Evolutionary conservation across 30 jellyfish, hydroid and myxozoan species (phyloP).

Genomic region (Aurelia aurita): DNA sequence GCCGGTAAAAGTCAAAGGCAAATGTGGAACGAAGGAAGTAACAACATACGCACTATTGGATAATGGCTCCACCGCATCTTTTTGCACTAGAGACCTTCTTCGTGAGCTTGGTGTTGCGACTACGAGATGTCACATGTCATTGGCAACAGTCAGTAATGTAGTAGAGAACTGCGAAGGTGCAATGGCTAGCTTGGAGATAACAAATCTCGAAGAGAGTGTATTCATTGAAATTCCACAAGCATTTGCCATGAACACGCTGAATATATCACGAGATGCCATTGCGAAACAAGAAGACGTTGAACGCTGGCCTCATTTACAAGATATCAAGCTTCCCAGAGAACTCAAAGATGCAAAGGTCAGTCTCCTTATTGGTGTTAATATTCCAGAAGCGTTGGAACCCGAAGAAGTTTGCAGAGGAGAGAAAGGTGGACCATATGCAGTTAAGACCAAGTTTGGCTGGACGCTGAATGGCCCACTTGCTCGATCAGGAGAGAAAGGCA

Average conservation of each 20-base stretch:
- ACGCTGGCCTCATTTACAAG: slow-evolving; percentile 17
- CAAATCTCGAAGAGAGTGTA: slow-evolving; percentile 8
- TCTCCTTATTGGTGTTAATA: slow-evolving; percentile 42
- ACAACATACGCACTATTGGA: slow-evolving; percentile 60
- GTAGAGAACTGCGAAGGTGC: neutral
- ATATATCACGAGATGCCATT: slow-evolving; percentile 4
- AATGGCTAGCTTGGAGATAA: slow-evolving; percentile 14
- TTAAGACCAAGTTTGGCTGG: slow-evolving; percentile 64
- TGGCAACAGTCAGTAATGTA: slow-evolving; percentile 24
- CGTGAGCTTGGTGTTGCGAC: slow-evolving; percentile 6
- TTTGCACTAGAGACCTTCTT: slow-evolving; percentile 22
- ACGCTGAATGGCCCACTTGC: slow-evolving; percentile 67
- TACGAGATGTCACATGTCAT: slow-evolving; percentile 6
- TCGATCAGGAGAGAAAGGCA: neutral
- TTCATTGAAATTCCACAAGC: slow-evolving; percentile 1
- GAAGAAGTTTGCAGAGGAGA: slow-evolving; percentile 9
- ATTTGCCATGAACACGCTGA: neutral
- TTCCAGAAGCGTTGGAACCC: slow-evolving; percentile 69
- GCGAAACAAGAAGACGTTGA: slow-evolving; percentile 13
- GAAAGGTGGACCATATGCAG: slow-evolving; percentile 66
- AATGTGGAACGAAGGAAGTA: neutral
- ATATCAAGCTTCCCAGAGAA: neutral
- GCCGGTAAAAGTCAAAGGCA: slow-evolving; percentile 40
- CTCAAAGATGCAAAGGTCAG: slow-evolving; percentile 7
- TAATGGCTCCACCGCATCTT: slow-evolving; percentile 68